Percentiles rank a stretch among this genome's conserved stretches.
These are phyloP conservation scores for Vidua chalybeata DNA, from an alignment of 2,113 vertebrate genomes.

Conservation along the genomic window DNA sequence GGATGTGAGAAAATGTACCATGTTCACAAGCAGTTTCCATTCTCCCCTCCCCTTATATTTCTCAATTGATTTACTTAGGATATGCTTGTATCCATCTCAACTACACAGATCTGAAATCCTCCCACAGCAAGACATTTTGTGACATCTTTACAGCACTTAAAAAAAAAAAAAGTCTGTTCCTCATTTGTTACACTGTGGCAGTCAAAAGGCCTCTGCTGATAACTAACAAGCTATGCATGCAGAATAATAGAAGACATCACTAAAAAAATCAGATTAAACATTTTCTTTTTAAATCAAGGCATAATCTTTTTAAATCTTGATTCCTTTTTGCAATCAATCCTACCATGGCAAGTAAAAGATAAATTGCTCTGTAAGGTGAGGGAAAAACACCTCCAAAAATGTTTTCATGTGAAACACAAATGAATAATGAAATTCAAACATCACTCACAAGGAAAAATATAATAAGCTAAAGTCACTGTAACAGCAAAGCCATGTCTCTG, in stretches of 20 bases:
- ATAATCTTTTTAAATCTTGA: not conserved
- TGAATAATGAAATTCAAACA: not conserved
- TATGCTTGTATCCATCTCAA: not conserved
- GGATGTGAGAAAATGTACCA: not conserved
- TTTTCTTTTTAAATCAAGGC: not conserved
- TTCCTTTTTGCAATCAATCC: not conserved
- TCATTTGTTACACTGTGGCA: not conserved
- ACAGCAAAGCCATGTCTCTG: not conserved
- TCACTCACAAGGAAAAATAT: not conserved
- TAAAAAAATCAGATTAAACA: not conserved
- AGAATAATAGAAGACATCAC: not conserved
- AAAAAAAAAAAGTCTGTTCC: not conserved
- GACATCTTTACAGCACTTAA: not conserved
- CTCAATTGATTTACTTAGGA: not conserved
- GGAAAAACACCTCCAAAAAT: not conserved
- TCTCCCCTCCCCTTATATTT: not conserved
- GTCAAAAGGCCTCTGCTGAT: not conserved
- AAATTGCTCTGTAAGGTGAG: not conserved
- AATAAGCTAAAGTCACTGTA: not conserved
- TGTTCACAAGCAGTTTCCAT: not conserved
- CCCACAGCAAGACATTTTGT: not conserved
- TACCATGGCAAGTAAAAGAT: not conserved
- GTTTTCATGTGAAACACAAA: not conserved
- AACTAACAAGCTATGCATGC: not conserved
- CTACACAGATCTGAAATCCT: not conserved